Percentiles rank a stretch among this genome's conserved stretches.
These are phyloP conservation scores for Apeltes quadracus DNA, from an alignment of 2,113 vertebrate species.

Conservation along the genomic window DNA sequence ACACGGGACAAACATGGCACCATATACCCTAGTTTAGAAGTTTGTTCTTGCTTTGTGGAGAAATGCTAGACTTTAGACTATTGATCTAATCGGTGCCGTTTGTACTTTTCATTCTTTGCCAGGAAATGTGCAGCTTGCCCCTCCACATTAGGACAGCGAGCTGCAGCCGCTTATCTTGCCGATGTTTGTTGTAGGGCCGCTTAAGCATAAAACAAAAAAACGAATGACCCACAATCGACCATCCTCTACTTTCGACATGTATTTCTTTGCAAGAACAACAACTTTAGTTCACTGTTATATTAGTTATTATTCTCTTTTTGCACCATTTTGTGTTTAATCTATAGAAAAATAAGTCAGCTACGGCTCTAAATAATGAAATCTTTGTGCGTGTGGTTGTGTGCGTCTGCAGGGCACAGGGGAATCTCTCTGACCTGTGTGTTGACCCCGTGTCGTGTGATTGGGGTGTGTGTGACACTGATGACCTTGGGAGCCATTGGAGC, in stretches of 20 bases:
- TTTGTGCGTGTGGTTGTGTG: constrained; percentile 23
- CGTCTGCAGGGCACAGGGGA: constrained; percentile 72
- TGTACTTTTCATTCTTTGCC: constrained; percentile 57
- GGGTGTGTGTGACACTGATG: constrained; percentile 73
- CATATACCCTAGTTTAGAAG: constrained; percentile 55
- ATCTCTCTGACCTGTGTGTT: constrained; percentile 77
- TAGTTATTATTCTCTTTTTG: constrained; percentile 10
- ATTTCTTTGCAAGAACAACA: not conserved
- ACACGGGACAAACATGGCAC: constrained; percentile 46
- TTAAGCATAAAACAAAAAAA: not conserved
- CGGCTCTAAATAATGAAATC: not conserved
- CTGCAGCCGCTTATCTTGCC: not conserved
- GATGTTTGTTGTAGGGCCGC: constrained; percentile 24
- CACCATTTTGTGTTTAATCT: too few relatives aligned
- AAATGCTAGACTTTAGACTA: constrained; percentile 80
- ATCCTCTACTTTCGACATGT: not conserved
- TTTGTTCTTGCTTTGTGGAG: constrained; percentile 74
- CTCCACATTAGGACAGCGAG: constrained; percentile 14
- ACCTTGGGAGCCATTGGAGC: constrained; percentile 78
- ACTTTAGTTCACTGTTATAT: not conserved
- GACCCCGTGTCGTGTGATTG: constrained; percentile 75
- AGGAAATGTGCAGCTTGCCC: constrained; percentile 45
- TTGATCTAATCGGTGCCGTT: constrained; percentile 71
- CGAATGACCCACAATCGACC: not conserved
- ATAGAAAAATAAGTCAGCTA: not conserved